Percentiles rank a stretch among this genome's conserved stretches.
Evolutionary conservation across 2,888 invertebrate genomes (phyloP).

Genomic region (Celastrina argiolus): DNA sequence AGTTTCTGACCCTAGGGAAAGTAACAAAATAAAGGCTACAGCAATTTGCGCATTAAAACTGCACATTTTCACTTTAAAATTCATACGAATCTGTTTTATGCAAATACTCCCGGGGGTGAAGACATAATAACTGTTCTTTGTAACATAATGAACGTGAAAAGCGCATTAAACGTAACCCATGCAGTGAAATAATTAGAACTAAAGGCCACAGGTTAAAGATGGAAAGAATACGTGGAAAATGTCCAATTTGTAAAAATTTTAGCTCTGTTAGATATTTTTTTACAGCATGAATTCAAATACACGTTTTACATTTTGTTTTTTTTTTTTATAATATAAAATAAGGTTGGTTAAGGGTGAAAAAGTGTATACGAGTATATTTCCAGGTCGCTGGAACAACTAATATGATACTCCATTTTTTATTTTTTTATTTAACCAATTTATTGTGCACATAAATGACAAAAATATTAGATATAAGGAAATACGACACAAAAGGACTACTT

Average conservation of each 20-base stretch:
- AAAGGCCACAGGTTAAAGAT: background rate
- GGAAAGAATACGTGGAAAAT: background rate
- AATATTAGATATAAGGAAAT: too few species aligned
- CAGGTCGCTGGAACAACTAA: too few species aligned
- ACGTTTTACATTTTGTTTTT: background rate
- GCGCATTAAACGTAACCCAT: constrained; percentile 28
- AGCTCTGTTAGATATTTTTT: background rate
- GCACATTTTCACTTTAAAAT: constrained; percentile 23
- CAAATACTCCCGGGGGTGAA: background rate
- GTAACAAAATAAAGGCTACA: background rate
- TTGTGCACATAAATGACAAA: too few species aligned
- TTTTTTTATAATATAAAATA: too few species aligned
- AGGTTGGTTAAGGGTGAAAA: too few species aligned
- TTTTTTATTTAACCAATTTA: too few species aligned
- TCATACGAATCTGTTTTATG: constrained; percentile 19
- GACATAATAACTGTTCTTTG: constrained; percentile 15
- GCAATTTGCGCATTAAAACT: constrained; percentile 23
- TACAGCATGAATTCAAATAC: too few species aligned
- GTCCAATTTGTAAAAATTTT: background rate
- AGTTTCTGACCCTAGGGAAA: background rate
- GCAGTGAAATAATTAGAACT: constrained; percentile 20
- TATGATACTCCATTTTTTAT: too few species aligned
- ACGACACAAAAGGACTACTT: too few species aligned
- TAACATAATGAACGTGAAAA: constrained; percentile 24
- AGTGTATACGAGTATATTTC: too few species aligned